Percentiles rank a stretch among this genome's conserved stretches.
phyloP scores from a whole-genome alignment of 2,113 vertebrate species.

The Indicator maculatus region DNA sequence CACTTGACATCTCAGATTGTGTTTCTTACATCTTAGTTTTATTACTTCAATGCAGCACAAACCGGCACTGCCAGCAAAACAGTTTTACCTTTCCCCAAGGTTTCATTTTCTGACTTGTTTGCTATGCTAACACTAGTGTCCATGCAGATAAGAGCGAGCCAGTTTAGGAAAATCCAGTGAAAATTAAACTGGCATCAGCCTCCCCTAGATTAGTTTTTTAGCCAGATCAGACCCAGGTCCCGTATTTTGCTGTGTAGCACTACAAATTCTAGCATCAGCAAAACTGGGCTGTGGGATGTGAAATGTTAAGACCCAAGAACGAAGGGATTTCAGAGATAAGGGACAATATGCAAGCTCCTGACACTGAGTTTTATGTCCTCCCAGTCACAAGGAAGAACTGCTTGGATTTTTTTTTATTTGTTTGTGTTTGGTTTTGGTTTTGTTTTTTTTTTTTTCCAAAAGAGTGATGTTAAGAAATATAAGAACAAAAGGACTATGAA shows the following conservation, averaged over 20 bases:
- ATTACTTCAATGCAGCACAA: background rate
- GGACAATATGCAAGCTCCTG: background rate
- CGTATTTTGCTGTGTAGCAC: background rate
- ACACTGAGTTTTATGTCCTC: background rate
- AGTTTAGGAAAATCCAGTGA: background rate
- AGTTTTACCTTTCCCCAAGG: background rate
- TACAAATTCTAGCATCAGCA: background rate
- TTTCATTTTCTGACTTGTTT: background rate
- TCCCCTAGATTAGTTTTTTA: background rate
- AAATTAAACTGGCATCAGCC: background rate
- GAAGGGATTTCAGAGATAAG: background rate
- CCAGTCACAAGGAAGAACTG: background rate
- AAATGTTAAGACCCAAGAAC: background rate
- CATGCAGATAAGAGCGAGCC: background rate
- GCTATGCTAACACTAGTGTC: background rate
- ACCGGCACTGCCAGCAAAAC: background rate
- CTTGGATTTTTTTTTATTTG: background rate
- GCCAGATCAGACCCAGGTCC: background rate
- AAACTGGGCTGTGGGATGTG: background rate
- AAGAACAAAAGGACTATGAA: background rate
- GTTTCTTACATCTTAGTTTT: background rate
- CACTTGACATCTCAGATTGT: background rate
- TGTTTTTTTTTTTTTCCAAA: background rate
- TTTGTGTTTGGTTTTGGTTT: background rate
- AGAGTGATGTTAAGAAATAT: background rate